These are phyloP conservation scores for Mesaphorura yosii DNA, from an alignment of 1,140 invertebrate genomes.

Conservation along the genomic window DNA sequence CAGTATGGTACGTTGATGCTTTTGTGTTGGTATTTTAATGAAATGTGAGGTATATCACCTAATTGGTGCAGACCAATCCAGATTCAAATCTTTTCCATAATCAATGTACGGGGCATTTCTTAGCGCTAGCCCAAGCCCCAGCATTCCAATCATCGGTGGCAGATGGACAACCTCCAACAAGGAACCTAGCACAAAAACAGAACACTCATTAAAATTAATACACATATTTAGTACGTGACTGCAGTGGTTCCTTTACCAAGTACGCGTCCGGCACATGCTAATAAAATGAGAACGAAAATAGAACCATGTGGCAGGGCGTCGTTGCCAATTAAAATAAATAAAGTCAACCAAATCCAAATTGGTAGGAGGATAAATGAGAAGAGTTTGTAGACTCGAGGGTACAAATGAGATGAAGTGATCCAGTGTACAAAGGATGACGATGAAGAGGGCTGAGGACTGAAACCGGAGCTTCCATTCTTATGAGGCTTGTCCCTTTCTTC, in stretches of 20 bases:
- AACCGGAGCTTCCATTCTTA: too few relatives aligned
- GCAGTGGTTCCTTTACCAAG: neutral
- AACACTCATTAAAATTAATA: neutral
- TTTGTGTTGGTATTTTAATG: neutral
- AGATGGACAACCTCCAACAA: constrained; percentile 6
- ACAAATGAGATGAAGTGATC: too few relatives aligned
- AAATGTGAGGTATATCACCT: constrained; percentile 39
- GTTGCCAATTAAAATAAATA: constrained; percentile 1
- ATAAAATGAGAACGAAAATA: constrained; percentile 9
- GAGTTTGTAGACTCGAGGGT: too few relatives aligned
- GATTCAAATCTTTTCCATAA: constrained; percentile 14
- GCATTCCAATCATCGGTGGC: constrained; percentile 26
- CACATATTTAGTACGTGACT: neutral
- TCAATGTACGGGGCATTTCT: constrained; percentile 24
- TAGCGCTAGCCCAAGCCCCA: constrained; percentile 19
- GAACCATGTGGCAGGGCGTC: constrained; percentile 12
- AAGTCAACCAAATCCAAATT: neutral
- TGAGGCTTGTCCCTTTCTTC: too few relatives aligned
- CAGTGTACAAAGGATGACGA: too few relatives aligned
- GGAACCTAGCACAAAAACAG: constrained; percentile 13
- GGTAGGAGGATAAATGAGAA: constrained; percentile 2
- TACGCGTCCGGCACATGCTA: constrained; percentile 10
- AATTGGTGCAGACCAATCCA: constrained; percentile 34
- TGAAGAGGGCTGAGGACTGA: too few relatives aligned
- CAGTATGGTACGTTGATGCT: neutral